Base-by-base conservation (phyloP, 1,140 invertebrate species). In the Nasonia longicornis region DNA sequence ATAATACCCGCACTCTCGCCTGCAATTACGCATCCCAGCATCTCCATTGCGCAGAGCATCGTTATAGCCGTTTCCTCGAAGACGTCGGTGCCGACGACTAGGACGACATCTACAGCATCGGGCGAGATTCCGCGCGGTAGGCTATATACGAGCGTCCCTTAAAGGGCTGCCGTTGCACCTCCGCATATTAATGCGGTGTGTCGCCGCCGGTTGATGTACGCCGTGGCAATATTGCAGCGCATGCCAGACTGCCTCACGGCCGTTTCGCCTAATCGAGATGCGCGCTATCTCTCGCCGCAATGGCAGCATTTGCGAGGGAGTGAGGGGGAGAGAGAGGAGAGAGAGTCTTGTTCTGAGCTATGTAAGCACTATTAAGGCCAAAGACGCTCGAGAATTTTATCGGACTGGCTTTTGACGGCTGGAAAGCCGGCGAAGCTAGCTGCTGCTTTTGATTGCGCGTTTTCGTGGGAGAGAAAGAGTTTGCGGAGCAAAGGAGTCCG, bases 221-320 rank as follows among this genome's bases (percentile, higher is more conserved):
- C 16, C 84, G 77, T 81, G 77, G 81, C 81, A 83, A 84, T 86
- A 85, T 86, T 83, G 81, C 83, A 77, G 45, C 80, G 64, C 85
- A 86, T 86, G 85, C 85, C 83, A 72, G 84, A 84, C 85, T 85
- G 82, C 84, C 85, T 70, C 71, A 74, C 42, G 83, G 82, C 83
- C 63, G 79, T 81, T 85, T 82, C 75, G 64, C 66, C 80, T 84
- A 84, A 86, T 85, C 84, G 83, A 84, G 83, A 79, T 79, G 67
- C 79, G 80, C 38, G 63, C 66, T 71, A 73, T 35, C 22, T 67
- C 52, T 58, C 20, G 16, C 16, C 52, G 20, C 14, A 48, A 42
- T 8, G 12, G 45, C 16, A 58, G 52, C 20, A 20, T 20, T 58
- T 58, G 52, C 16, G 52, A 58, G 52, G 20, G 16, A 58, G 52